Base-by-base conservation (phyloP, 2,113 vertebrate species). In the Esox niger region DNA sequence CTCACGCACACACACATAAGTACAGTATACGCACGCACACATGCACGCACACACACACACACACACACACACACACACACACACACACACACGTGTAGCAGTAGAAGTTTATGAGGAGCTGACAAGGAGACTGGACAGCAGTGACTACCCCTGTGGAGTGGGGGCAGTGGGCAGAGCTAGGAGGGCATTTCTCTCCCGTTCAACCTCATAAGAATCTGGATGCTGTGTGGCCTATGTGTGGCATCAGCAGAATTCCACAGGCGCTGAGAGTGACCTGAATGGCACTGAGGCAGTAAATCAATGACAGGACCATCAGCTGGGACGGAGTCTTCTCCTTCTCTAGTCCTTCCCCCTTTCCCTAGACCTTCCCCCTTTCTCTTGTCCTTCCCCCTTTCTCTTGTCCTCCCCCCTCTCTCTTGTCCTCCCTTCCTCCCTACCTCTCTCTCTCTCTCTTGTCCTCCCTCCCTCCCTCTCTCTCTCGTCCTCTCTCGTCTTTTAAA, bases 201-300 rank as follows among this genome's bases (percentile, higher is more conserved):
- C 70, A 74, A 73, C 79, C 80, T 82, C 66, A 43, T 79, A 73
- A 77, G 78, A 65, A 71, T 1, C n/a, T 61, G 72, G 74, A 75
- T 62, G 15, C 64, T 15, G 33, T 49, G 0, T 8, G 67, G 70
- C 6, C 54, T 61, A 72, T 33, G 1, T 63, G 78, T 15, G 3
- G 43, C 74, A 78, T 76, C 68, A 76, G 74, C 57, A 67, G 71
- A 64, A 79, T 75, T 79, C 56, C 25, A 61, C 66, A 2, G 30
- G 56, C 20, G 20, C 27, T 69, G 66, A 75, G 46, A 71, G 69
- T 69, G 74, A 75, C 70, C 74, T 1, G 46, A 68, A 72, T 27
- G 15, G 46, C 74, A 67, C 55, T 0, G 33, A 71, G 69, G 73
- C 54, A 0, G 33, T 75, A 72, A 71, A 64, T 82, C 65, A 43